phyloP scores from a whole-genome alignment of 2,888 invertebrate genomes.

The Campoletis raptor region DNA sequence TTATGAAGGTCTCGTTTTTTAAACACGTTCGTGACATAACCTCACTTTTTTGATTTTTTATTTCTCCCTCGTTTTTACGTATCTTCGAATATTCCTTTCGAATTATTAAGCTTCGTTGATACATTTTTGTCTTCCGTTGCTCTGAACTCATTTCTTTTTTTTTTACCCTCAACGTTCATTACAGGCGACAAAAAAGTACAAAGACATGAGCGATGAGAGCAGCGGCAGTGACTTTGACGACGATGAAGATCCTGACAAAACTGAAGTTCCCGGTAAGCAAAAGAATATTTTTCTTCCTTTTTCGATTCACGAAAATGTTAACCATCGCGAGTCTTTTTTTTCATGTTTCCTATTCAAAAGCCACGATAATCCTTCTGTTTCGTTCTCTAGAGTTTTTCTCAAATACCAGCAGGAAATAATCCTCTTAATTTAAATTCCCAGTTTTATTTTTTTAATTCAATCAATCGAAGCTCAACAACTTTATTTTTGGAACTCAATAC shows the following conservation, averaged over 20 bases:
- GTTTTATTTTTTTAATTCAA: too few relatives aligned
- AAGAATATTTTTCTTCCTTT: slow-evolving; percentile 14
- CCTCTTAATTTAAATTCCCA: neutral
- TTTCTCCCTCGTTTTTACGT: neutral
- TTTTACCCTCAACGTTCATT: slow-evolving; percentile 24
- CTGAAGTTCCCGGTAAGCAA: slow-evolving; percentile 93
- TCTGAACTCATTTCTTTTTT: slow-evolving; percentile 17
- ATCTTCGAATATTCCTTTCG: neutral
- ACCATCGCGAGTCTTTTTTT: neutral
- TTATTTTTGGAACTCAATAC: neutral
- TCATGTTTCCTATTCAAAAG: neutral
- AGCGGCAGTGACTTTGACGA: slow-evolving; percentile 92
- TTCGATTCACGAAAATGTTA: neutral
- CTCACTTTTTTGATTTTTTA: slow-evolving; percentile 41
- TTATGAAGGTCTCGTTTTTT: slow-evolving; percentile 66
- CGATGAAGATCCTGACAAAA: slow-evolving; percentile 96
- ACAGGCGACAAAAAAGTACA: slow-evolving; percentile 78
- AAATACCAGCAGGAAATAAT: neutral
- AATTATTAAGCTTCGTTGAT: neutral
- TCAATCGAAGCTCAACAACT: too few relatives aligned
- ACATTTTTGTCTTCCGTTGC: neutral
- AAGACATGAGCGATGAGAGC: slow-evolving; percentile 85
- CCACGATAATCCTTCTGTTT: neutral
- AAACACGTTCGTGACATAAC: slow-evolving; percentile 68
- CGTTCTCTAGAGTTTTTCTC: neutral